Evolutionary conservation across 2,888 invertebrate genomes (phyloP).

Genomic region (Mythimna lalbum): DNA sequence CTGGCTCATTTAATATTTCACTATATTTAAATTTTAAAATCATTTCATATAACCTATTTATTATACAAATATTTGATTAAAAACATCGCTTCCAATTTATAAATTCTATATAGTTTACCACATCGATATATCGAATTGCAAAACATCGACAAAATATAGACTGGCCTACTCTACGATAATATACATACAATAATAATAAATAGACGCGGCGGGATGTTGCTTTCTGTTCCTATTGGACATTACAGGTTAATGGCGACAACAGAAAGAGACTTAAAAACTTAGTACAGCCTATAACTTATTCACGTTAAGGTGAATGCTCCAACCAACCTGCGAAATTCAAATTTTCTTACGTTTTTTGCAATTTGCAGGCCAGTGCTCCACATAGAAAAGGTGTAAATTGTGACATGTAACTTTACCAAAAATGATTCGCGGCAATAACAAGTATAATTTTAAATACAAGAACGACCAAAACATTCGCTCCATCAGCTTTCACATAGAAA

Average conservation of each 20-base stretch:
- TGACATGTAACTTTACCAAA: no score
- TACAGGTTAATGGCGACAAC: background rate
- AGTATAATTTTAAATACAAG: no score
- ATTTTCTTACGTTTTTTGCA: no score
- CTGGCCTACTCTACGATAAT: constrained; percentile 56
- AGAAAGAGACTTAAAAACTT: no score
- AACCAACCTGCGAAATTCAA: no score
- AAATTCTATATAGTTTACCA: constrained; percentile 31
- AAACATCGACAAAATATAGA: constrained; percentile 49
- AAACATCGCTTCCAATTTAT: constrained; percentile 36
- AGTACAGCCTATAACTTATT: no score
- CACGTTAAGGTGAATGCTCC: no score
- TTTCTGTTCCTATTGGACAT: background rate
- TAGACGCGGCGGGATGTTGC: constrained; percentile 44
- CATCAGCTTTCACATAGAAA: no score
- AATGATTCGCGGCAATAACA: no score
- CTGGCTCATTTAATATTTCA: constrained; percentile 34
- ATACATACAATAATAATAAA: constrained; percentile 44
- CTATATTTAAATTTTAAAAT: constrained; percentile 7
- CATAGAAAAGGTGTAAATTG: no score
- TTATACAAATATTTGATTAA: constrained; percentile 38
- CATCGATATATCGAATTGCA: constrained; percentile 48
- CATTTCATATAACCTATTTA: constrained; percentile 1
- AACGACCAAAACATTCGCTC: no score
- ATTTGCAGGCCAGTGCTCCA: no score